Evolutionary conservation across 2,797 vertebrate species (phyloP).

Genomic region (Thripadectes ignobilis): DNA sequence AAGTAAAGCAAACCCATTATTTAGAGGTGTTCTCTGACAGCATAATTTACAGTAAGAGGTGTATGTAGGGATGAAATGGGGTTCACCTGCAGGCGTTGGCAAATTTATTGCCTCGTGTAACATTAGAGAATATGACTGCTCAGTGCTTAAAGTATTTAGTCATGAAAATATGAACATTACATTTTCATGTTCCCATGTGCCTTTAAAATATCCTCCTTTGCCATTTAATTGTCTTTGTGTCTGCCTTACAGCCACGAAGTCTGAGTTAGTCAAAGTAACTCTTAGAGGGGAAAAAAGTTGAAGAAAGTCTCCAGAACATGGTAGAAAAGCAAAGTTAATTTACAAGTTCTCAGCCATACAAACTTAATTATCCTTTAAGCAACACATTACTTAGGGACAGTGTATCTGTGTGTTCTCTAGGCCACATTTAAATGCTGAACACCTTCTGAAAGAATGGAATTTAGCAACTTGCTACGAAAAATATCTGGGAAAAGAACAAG

Average conservation of each 20-base stretch:
- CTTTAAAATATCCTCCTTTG: neutral
- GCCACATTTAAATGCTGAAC: neutral
- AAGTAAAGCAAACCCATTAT: constrained; percentile 11
- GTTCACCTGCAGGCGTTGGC: neutral
- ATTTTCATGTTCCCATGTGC: neutral
- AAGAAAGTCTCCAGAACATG: neutral
- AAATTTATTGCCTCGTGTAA: neutral
- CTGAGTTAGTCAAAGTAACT: neutral
- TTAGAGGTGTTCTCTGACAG: neutral
- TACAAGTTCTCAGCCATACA: neutral
- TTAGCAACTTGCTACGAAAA: neutral
- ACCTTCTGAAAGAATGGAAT: neutral
- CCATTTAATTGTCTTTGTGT: neutral
- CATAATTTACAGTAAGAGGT: neutral
- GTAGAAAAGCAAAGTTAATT: neutral
- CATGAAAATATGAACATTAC: neutral
- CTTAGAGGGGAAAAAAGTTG: neutral
- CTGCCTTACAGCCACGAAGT: neutral
- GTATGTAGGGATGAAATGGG: neutral
- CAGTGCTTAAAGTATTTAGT: constrained; percentile 6
- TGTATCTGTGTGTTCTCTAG: neutral
- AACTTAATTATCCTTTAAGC: neutral
- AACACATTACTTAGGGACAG: neutral
- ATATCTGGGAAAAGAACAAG: neutral
- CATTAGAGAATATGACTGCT: neutral